phyloP scores from a whole-genome alignment of 2,888 invertebrate genomes.

The Pherbina coryleti region DNA sequence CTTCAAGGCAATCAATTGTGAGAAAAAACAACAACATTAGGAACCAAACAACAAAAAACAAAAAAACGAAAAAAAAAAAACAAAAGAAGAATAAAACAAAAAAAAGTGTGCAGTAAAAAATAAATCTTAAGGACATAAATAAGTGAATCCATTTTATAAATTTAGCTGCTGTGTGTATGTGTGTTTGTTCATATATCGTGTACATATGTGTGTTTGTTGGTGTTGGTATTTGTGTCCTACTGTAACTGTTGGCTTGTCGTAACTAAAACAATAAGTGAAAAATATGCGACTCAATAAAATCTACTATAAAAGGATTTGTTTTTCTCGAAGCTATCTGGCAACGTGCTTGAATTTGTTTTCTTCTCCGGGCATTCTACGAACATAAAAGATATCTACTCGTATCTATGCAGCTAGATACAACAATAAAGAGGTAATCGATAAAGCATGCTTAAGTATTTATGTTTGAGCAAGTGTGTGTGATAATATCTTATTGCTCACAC shows the following conservation, averaged over 20 bases:
- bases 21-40: background rate
- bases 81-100: background rate
- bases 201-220: background rate
- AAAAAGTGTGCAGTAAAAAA: background rate
- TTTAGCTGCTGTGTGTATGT: conserved; percentile 17
- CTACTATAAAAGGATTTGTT: conserved; percentile 28
- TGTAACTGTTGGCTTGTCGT: conserved; percentile 24
- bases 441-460: background rate
- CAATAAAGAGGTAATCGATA: conserved; percentile 23
- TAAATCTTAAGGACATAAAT: conserved; percentile 31
- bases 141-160: conserved; percentile 39
- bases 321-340: background rate
- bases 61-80: background rate
- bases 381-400: too few relatives aligned
- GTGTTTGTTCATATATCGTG: background rate
- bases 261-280: conserved; percentile 39
- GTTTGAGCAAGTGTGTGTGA: too few relatives aligned
- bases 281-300: conserved; percentile 37
- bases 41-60: background rate
- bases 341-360: background rate
- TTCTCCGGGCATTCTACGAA: background rate
- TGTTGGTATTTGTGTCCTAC: background rate
- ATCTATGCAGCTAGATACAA: background rate
- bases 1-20: background rate
- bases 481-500: too few relatives aligned